Conservation (phyloP, 1,140 invertebrate species). For the Musca vetustissima region DNA sequence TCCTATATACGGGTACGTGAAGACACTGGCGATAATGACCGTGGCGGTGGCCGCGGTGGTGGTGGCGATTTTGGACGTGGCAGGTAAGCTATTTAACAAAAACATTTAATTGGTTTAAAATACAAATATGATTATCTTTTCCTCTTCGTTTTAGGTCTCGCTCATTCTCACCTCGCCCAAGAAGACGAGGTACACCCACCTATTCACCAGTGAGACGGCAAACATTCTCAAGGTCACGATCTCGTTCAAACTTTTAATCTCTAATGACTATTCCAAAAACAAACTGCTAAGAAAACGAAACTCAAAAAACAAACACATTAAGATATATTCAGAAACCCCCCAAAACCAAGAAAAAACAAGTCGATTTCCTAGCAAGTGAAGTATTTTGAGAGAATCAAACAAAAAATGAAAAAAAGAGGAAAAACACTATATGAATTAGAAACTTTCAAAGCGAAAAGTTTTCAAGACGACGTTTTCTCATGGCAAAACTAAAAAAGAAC, state of each 20-base stretch:
- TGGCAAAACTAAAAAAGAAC: too few species aligned
- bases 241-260: constrained; percentile 60
- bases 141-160: constrained; percentile 59
- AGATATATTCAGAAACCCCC: too few species aligned
- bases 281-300: constrained; percentile 7
- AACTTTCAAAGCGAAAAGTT: too few species aligned
- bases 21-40: constrained; percentile 72
- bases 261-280: background rate
- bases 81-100: constrained; percentile 41
- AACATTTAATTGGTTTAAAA: background rate
- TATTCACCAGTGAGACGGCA: constrained; percentile 83
- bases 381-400: too few species aligned
- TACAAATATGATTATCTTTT: background rate
- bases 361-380: too few species aligned
- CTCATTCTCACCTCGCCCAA: constrained; percentile 77
- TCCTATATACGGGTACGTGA: constrained; percentile 94
- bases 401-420: too few species aligned
- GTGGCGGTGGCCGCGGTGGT: constrained; percentile 57
- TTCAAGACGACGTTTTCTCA: too few species aligned
- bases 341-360: too few species aligned
- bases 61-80: constrained; percentile 57
- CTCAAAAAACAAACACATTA: background rate
- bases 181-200: constrained; percentile 72
- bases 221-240: constrained; percentile 78
- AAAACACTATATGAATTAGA: too few species aligned